A percentile compares a stretch with the other conserved stretches of the same genome.
These are phyloP conservation scores for Mus pahari DNA, from an alignment of 2,113 vertebrate genomes.

Conservation along the genomic window DNA sequence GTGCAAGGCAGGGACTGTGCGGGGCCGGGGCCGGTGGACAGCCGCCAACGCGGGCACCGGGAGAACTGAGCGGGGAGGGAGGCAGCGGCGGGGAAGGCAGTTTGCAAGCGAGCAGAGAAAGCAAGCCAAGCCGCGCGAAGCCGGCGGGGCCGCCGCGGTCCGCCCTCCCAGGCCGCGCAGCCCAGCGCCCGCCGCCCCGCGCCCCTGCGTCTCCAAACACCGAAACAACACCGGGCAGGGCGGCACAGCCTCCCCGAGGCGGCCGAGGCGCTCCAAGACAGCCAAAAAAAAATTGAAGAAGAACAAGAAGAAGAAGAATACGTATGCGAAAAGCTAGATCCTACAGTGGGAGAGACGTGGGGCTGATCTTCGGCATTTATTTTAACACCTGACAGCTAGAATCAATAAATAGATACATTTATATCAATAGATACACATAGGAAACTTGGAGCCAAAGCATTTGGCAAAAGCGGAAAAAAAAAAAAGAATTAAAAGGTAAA, in stretches of 20 bases:
- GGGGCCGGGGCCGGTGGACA: constrained; percentile 72
- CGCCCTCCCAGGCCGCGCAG: constrained; percentile 71
- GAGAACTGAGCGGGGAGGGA: constrained; percentile 64
- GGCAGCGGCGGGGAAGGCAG: constrained; percentile 66
- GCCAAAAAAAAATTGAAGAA: constrained; percentile 39
- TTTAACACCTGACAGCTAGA: constrained; percentile 84
- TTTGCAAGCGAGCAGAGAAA: constrained; percentile 69
- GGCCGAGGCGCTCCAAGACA: constrained; percentile 79
- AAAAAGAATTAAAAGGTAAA: constrained; percentile 83
- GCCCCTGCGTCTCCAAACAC: constrained; percentile 71
- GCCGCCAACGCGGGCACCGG: constrained; percentile 71
- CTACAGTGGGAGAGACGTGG: constrained; percentile 83
- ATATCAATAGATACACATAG: constrained; percentile 83
- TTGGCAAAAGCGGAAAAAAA: constrained; percentile 84
- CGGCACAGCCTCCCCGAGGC: constrained; percentile 75
- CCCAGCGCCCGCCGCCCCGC: constrained; percentile 72
- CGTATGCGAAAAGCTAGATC: constrained; percentile 75
- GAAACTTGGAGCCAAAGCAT: constrained; percentile 90
- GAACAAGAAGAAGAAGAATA: not conserved
- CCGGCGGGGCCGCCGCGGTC: constrained; percentile 75
- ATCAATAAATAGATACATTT: constrained; percentile 81
- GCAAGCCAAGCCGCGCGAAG: constrained; percentile 75
- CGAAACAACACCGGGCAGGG: constrained; percentile 81
- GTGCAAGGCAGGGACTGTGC: constrained; percentile 57
- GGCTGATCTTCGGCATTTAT: constrained; percentile 83